These are phyloP conservation scores for Rallus limicola DNA, from an alignment of 2,113 vertebrate genomes.

Conservation along the genomic window DNA sequence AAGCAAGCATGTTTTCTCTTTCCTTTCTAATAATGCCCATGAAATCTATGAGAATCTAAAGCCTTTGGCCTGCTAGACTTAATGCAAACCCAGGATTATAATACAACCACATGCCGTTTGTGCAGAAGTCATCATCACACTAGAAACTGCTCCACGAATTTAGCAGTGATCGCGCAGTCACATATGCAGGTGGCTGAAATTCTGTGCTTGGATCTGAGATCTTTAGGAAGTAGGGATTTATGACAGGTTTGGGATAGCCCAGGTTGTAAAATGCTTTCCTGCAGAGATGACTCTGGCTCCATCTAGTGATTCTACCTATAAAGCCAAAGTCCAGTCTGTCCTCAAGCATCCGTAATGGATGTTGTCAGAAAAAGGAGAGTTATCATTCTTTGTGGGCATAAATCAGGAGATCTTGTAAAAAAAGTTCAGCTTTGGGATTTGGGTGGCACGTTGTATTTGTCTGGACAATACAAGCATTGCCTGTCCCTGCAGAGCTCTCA, in stretches of 20 bases:
- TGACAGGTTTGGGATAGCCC: not conserved
- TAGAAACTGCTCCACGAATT: not conserved
- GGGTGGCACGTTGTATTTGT: not conserved
- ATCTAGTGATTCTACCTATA: not conserved
- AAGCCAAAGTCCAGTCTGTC: not conserved
- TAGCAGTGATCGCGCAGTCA: not conserved
- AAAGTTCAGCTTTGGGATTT: not conserved
- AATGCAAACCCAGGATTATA: not conserved
- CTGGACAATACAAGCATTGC: not conserved
- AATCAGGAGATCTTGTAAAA: not conserved
- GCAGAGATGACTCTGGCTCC: not conserved
- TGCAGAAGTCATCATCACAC: not conserved
- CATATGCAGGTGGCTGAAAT: not conserved
- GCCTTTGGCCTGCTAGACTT: not conserved
- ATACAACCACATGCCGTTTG: not conserved
- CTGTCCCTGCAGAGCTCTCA: not conserved
- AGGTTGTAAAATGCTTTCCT: not conserved
- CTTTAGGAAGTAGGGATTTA: not conserved
- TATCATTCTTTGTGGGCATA: not conserved
- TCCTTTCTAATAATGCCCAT: not conserved
- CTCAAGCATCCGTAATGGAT: fast-evolving
- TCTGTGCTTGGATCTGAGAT: not conserved
- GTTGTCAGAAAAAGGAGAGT: not conserved
- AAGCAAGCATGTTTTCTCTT: not conserved
- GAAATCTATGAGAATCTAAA: not conserved